Evolutionary conservation across 2,797 vertebrate genomes (phyloP).

Genomic region (Notamacropus eugenii): DNA sequence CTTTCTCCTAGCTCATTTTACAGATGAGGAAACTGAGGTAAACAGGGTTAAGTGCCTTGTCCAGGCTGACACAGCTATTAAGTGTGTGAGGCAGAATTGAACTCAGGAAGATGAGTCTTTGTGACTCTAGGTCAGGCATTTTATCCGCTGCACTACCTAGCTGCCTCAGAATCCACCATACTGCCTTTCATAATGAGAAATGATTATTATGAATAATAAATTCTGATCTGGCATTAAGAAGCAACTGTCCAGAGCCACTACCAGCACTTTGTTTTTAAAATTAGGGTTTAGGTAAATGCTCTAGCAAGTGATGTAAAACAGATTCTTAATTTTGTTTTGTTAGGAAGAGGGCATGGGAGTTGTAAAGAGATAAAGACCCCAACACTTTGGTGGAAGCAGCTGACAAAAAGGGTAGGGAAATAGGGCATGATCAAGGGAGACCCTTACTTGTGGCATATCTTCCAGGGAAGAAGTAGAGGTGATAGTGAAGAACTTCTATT

Average conservation of each 20-base stretch:
- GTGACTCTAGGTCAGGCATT: neutral
- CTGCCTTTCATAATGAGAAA: neutral
- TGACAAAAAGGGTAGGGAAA: neutral
- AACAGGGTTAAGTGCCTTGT: neutral
- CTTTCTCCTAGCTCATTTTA: neutral
- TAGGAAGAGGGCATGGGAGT: neutral
- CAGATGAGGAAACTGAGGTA: neutral
- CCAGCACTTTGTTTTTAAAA: neutral
- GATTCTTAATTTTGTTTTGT: neutral
- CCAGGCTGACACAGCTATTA: neutral
- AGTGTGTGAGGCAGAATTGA: neutral
- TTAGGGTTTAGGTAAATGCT: neutral
- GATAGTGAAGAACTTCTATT: neutral
- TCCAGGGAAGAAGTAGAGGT: neutral
- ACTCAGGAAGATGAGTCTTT: neutral
- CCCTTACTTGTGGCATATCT: neutral
- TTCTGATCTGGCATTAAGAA: neutral
- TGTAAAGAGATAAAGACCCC: neutral
- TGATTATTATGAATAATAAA: constrained; percentile 19
- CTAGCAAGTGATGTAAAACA: neutral
- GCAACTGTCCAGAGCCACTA: neutral
- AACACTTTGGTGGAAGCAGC: neutral
- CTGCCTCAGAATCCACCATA: neutral
- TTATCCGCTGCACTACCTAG: neutral
- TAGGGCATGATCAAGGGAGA: neutral